These are phyloP conservation scores for Nematostella vectensis DNA, from an alignment of 92 coral and sea anemone genomes.

Conservation along the genomic window DNA sequence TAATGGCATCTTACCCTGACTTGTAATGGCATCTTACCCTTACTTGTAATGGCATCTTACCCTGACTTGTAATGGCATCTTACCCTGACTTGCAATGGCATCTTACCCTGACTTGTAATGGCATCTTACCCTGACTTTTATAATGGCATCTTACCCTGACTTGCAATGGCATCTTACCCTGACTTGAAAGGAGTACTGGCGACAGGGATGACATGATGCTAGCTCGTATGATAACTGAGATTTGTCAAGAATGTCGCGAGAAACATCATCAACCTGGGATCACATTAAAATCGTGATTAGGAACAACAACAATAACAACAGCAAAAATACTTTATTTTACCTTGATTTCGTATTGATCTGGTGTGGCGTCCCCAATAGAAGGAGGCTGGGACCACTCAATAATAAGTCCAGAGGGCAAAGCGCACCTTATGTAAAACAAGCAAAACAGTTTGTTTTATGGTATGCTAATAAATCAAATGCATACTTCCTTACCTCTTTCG, in stretches of 20 bases:
- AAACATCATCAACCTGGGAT: constrained; percentile 46
- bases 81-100: no score
- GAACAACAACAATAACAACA: not conserved
- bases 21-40: no score
- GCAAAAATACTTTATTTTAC: constrained; percentile 31
- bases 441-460: no score
- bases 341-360: constrained; percentile 54
- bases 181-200: constrained; percentile 45
- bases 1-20: no score
- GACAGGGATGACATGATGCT: constrained; percentile 49
- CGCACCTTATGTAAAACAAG: constrained; percentile 37
- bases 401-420: constrained; percentile 42
- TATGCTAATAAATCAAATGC: no score
- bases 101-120: no score
- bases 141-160: no score
- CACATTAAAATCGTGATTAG: not conserved
- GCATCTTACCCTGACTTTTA: no score
- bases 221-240: constrained; percentile 32
- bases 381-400: constrained; percentile 72
- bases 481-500: constrained; percentile 58
- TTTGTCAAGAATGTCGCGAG: constrained; percentile 20
- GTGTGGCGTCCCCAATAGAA: constrained; percentile 70
- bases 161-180: no score
- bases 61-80: no score
- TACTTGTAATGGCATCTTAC: no score